These are phyloP conservation scores for Drosophila nikananu DNA, from an alignment of 1,140 invertebrate genomes.

Conservation along the genomic window DNA sequence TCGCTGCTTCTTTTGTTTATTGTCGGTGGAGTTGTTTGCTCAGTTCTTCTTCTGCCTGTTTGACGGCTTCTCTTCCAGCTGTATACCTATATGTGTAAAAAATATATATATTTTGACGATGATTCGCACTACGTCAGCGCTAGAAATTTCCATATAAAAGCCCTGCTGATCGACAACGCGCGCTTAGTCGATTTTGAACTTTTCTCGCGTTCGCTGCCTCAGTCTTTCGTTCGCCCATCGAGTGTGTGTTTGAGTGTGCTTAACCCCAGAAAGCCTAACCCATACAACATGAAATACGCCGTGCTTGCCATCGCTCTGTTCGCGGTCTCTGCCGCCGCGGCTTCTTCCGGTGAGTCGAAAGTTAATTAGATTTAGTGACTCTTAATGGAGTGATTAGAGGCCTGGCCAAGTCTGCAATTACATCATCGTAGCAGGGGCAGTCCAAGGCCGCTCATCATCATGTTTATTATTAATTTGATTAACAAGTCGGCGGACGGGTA, in stretches of 20 bases:
- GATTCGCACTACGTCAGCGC: conserved; percentile 70
- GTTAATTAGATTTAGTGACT: conserved; percentile 10
- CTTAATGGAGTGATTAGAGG: conserved; percentile 5
- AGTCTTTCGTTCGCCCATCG: conserved; percentile 34
- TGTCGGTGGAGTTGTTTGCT: conserved; percentile 17
- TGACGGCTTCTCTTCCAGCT: conserved; percentile 52
- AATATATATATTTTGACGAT: conserved; percentile 26
- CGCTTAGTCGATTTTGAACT: conserved; percentile 71
- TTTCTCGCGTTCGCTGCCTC: conserved; percentile 51
- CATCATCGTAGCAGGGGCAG: conserved; percentile 33
- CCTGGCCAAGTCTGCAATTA: conserved; percentile 18
- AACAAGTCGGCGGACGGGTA: conserved; percentile 20
- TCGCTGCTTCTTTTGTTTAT: conserved; percentile 35
- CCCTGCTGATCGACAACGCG: conserved; percentile 32
- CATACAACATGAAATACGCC: conserved; percentile 61
- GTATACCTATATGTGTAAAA: not conserved
- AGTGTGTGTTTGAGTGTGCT: conserved; percentile 25
- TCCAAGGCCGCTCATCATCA: conserved; percentile 13
- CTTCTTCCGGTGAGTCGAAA: conserved; percentile 67
- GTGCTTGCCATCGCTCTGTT: conserved; percentile 62
- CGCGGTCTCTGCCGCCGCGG: conserved; percentile 46
- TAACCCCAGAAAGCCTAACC: not conserved
- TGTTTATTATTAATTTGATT: conserved; percentile 50
- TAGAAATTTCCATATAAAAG: conserved; percentile 79
- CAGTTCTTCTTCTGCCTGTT: conserved; percentile 36